Conservation (phyloP, 2,888 invertebrate species). For the Pterostichus niger region DNA sequence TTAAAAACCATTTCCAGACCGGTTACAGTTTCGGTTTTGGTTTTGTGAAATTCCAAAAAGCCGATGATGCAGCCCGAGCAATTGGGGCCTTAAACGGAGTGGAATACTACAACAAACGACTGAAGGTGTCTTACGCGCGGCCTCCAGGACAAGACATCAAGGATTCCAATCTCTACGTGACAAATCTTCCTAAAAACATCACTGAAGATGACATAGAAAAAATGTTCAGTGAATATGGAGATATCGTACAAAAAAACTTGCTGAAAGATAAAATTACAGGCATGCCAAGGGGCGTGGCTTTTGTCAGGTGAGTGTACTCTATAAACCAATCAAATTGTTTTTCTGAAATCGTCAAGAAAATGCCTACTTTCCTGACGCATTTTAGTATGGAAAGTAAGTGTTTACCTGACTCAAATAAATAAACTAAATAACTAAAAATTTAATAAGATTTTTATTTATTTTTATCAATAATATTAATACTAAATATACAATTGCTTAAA, state of each 20-base stretch:
- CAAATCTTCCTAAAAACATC: constrained; percentile 92
- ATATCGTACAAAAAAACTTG: constrained; percentile 95
- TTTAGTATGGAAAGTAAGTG: too few relatives aligned
- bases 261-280: constrained; percentile 93
- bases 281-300: constrained; percentile 93
- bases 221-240: constrained; percentile 92
- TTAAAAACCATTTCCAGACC: constrained; percentile 80
- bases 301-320: constrained; percentile 85
- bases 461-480: too few relatives aligned
- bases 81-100: constrained; percentile 91
- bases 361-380: too few relatives aligned
- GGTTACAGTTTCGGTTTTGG: constrained; percentile 98
- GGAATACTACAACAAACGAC: constrained; percentile 88
- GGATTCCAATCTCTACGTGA: constrained; percentile 96
- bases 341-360: too few relatives aligned
- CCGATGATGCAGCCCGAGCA: constrained; percentile 91
- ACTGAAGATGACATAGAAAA: constrained; percentile 91
- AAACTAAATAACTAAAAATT: too few relatives aligned
- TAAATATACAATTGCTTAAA: too few relatives aligned
- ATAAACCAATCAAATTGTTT: neutral
- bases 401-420: too few relatives aligned
- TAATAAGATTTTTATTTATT: too few relatives aligned
- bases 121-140: constrained; percentile 96
- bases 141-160: constrained; percentile 95
- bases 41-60: constrained; percentile 93